phyloP scores from a whole-genome alignment of 2,113 vertebrate genomes.

The Hepsetus odoe region DNA sequence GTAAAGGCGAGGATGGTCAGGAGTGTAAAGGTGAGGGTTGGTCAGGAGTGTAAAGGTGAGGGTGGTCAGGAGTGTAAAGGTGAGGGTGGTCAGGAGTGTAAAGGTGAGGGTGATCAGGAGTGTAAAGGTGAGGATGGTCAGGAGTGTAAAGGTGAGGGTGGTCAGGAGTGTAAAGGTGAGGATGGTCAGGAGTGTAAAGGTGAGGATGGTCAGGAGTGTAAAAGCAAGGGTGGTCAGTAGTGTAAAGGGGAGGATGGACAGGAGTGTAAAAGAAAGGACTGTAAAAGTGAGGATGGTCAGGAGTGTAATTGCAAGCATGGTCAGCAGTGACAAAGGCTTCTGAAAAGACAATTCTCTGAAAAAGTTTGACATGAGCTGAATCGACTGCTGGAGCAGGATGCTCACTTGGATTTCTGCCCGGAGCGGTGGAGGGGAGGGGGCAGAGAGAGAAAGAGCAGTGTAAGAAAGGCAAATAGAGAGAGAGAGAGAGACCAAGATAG shows the following conservation, averaged over 20 bases:
- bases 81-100: too few relatives aligned
- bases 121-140: neutral
- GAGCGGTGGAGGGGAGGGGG: conserved; percentile 53
- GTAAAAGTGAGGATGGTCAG: too few relatives aligned
- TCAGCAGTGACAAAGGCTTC: neutral
- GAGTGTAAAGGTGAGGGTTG: neutral
- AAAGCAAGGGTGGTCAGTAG: too few relatives aligned
- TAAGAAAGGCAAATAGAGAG: neutral
- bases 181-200: neutral
- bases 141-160: too few relatives aligned
- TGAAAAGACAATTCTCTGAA: neutral
- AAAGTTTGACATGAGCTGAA: conserved; percentile 52
- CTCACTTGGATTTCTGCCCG: conserved; percentile 56
- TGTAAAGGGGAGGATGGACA: too few relatives aligned
- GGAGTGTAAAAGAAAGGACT: too few relatives aligned
- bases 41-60: too few relatives aligned
- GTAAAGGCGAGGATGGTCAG: neutral
- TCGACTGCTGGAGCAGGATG: conserved; percentile 48
- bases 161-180: too few relatives aligned
- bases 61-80: neutral
- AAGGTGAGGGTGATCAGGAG: too few relatives aligned
- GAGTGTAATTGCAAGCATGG: neutral
- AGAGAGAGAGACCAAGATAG: neutral
- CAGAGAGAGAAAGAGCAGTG: neutral
- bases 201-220: neutral